Evolutionary conservation across 2,888 invertebrate species (phyloP).

Genomic region (Linyphia triangularis): DNA sequence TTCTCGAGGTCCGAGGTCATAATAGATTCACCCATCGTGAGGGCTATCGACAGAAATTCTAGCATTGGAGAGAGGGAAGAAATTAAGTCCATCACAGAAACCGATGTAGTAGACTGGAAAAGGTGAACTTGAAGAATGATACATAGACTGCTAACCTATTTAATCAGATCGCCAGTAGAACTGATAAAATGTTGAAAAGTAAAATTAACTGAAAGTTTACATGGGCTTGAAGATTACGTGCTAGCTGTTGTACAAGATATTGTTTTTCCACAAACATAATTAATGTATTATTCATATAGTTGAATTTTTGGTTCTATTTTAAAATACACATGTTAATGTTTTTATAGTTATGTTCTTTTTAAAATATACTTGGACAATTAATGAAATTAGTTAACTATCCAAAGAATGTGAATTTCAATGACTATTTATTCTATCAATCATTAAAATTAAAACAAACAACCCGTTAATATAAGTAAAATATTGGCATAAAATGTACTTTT

Average conservation of each 20-base stretch:
- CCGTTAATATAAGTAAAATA: no score
- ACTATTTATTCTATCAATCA: no score
- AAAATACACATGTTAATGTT: no score
- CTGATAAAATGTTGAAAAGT: conserved; percentile 17
- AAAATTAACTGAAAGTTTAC: conserved; percentile 36
- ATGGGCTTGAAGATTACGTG: conserved; percentile 5
- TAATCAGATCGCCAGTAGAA: background rate
- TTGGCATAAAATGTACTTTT: no score
- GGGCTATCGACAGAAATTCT: conserved; percentile 59
- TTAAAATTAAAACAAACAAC: no score
- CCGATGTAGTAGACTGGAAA: conserved; percentile 76
- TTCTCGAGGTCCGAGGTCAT: conserved; percentile 67
- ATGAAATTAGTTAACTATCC: no score
- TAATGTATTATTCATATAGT: no score
- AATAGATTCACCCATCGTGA: conserved; percentile 61
- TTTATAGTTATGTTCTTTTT: no score
- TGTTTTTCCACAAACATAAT: no score
- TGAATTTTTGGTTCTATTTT: no score
- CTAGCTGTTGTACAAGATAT: conserved; percentile 44
- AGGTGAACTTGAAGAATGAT: conserved; percentile 54
- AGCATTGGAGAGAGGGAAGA: conserved; percentile 71
- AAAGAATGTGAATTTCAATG: no score
- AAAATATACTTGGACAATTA: no score
- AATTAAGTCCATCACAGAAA: conserved; percentile 76
- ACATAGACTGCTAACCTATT: conserved; percentile 35